A percentile compares a stretch with the other conserved stretches of the same genome.
These are phyloP conservation scores for Nothobranchius kuhntae DNA, from an alignment of 2,113 vertebrate species.

Conservation along the genomic window DNA sequence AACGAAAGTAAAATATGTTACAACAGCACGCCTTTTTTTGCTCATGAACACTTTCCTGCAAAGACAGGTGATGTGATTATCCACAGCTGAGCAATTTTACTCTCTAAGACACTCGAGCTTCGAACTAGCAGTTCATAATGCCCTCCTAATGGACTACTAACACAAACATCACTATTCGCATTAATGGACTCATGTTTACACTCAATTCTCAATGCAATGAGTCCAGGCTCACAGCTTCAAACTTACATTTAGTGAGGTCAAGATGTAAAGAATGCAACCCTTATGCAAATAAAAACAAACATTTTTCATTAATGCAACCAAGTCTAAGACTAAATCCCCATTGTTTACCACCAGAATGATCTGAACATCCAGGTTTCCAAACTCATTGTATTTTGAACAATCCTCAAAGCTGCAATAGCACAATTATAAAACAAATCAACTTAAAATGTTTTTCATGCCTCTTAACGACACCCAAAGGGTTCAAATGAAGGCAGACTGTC, in stretches of 20 bases:
- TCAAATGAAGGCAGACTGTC: too few species aligned
- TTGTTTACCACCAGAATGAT: too few species aligned
- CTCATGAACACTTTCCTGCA: constrained; percentile 50
- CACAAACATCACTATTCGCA: constrained; percentile 69
- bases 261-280: background rate
- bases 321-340: too few species aligned
- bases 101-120: constrained; percentile 70
- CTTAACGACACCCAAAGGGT: too few species aligned
- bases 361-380: too few species aligned
- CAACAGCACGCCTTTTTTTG: constrained; percentile 57
- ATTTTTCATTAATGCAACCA: too few species aligned
- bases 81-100: constrained; percentile 70
- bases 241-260: background rate
- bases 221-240: constrained; percentile 29
- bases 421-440: too few species aligned
- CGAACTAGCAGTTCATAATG: constrained; percentile 70
- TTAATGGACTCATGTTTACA: constrained; percentile 67
- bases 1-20: constrained; percentile 31
- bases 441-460: too few species aligned
- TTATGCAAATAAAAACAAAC: too few species aligned
- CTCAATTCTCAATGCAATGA: constrained; percentile 40
- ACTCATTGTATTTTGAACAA: too few species aligned
- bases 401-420: too few species aligned
- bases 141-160: constrained; percentile 75
- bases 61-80: constrained; percentile 73